A percentile compares a stretch with the other conserved stretches of the same genome.
Conservation (phyloP, 1,140 invertebrate genomes). For the Papilio polytes region DNA sequence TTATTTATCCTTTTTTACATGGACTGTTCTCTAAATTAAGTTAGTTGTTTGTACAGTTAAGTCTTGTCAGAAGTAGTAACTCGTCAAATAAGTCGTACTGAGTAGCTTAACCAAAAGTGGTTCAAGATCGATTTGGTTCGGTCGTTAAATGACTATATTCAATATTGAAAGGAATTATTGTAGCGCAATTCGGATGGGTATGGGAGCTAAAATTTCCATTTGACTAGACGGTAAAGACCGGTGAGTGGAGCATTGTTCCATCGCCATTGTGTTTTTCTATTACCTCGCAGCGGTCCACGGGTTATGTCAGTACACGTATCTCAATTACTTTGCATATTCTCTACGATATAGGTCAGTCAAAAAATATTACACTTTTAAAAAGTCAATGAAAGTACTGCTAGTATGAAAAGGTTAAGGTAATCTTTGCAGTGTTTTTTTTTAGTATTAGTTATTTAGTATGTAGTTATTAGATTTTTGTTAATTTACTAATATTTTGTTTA, state of each 20-base stretch:
- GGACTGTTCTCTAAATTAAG: background rate
- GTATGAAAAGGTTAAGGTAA: background rate
- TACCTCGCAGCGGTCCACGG: conserved; percentile 46
- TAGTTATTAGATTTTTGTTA: too few species aligned
- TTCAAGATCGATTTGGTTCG: background rate
- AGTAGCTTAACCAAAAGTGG: background rate
- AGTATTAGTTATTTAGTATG: too few species aligned
- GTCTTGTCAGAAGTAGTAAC: background rate
- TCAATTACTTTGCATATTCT: conserved; percentile 41
- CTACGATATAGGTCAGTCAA: conserved; percentile 6
- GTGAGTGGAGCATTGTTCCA: conserved; percentile 51
- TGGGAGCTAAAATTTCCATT: conserved; percentile 53
- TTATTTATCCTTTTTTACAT: too few species aligned
- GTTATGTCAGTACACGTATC: conserved; percentile 42
- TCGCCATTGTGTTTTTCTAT: conserved; percentile 52
- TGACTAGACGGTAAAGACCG: conserved; percentile 53
- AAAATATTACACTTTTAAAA: conserved; percentile 15
- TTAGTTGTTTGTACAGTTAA: background rate
- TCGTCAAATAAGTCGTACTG: background rate
- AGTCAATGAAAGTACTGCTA: background rate
- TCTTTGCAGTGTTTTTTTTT: too few species aligned
- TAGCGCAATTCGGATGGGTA: conserved; percentile 15
- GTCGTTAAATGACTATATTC: conserved; percentile 3
- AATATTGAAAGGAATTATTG: background rate
- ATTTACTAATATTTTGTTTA: too few species aligned